These are phyloP conservation scores for Lordiphosa andalusiaca DNA, from an alignment of 2,888 invertebrate species.

Conservation along the genomic window DNA sequence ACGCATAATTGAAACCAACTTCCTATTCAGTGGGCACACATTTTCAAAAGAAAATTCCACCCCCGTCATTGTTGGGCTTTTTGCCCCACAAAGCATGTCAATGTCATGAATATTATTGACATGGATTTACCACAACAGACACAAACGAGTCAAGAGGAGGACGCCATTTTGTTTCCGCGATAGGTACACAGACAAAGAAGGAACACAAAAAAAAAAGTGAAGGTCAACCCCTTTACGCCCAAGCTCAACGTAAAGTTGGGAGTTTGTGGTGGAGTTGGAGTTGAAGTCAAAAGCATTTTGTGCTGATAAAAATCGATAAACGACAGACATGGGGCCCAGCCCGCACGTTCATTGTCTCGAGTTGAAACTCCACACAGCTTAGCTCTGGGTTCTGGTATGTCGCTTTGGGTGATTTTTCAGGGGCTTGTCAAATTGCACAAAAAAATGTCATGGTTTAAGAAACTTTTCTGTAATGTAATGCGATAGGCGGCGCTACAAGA, in stretches of 20 bases:
- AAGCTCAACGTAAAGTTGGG: slow-evolving; percentile 16
- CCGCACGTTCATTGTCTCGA: slow-evolving; percentile 32
- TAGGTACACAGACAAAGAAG: slow-evolving; percentile 9
- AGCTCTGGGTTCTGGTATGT: slow-evolving; percentile 32
- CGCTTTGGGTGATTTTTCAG: slow-evolving; percentile 44
- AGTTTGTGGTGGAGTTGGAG: slow-evolving; percentile 11
- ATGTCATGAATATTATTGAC: slow-evolving; percentile 75
- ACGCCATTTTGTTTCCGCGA: slow-evolving; percentile 56
- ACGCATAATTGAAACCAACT: slow-evolving; percentile 69
- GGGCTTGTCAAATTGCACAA: slow-evolving; percentile 58
- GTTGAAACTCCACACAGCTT: slow-evolving; percentile 22
- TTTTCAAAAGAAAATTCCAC: slow-evolving; percentile 11
- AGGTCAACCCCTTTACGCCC: slow-evolving; percentile 66
- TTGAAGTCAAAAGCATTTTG: slow-evolving; percentile 47
- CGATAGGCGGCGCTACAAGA: slow-evolving; percentile 16
- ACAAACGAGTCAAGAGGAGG: slow-evolving; percentile 14
- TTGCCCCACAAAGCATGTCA: slow-evolving; percentile 71
- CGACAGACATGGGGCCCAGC: slow-evolving; percentile 38
- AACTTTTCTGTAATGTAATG: slow-evolving; percentile 20
- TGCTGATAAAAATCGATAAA: slow-evolving; percentile 67
- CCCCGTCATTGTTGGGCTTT: slow-evolving; percentile 15
- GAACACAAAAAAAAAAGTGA: slow-evolving; percentile 40
- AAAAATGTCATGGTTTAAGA: slow-evolving; percentile 40
- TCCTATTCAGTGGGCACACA: slow-evolving; percentile 57
- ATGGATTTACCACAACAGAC: slow-evolving; percentile 55